Evolutionary conservation across 1,140 invertebrate genomes (phyloP).

Genomic region (Copidosoma floridanum): DNA sequence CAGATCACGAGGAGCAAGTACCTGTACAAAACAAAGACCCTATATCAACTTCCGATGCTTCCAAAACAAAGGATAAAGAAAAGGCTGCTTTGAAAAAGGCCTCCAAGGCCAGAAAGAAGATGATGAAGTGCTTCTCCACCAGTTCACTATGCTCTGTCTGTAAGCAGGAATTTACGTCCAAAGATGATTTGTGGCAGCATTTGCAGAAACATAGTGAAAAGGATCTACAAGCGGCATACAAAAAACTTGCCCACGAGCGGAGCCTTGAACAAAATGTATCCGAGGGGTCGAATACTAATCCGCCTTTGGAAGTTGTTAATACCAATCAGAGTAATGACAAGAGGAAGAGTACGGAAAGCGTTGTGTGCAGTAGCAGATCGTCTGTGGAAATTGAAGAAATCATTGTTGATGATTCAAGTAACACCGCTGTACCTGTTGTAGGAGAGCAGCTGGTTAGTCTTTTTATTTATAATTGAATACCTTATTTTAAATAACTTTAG

Average conservation of each 20-base stretch:
- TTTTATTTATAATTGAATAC: background rate
- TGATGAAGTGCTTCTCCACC: constrained; percentile 10
- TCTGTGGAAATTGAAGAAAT: constrained; percentile 1
- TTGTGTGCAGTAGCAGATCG: background rate
- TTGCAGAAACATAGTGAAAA: constrained; percentile 42
- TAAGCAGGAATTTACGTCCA: constrained; percentile 33
- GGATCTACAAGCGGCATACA: constrained; percentile 41
- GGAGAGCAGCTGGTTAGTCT: background rate
- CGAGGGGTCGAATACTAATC: too few relatives aligned
- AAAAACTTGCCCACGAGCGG: too few relatives aligned
- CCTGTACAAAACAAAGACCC: too few relatives aligned
- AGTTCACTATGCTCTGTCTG: constrained; percentile 37
- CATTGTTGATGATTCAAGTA: background rate
- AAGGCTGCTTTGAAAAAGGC: too few relatives aligned
- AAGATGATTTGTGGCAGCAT: constrained; percentile 40
- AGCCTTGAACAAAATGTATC: background rate
- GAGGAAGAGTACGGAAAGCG: constrained; percentile 10
- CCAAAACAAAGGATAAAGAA: too few relatives aligned
- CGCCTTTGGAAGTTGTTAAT: too few relatives aligned
- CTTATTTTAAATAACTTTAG: too few relatives aligned
- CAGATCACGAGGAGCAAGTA: too few relatives aligned
- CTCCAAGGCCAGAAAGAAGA: too few relatives aligned
- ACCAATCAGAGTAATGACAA: constrained; percentile 4
- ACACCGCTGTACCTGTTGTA: too few relatives aligned
- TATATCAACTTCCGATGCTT: too few relatives aligned